Base-by-base conservation (phyloP, 2,113 vertebrate genomes). In the Corydoras sp. region DNA sequence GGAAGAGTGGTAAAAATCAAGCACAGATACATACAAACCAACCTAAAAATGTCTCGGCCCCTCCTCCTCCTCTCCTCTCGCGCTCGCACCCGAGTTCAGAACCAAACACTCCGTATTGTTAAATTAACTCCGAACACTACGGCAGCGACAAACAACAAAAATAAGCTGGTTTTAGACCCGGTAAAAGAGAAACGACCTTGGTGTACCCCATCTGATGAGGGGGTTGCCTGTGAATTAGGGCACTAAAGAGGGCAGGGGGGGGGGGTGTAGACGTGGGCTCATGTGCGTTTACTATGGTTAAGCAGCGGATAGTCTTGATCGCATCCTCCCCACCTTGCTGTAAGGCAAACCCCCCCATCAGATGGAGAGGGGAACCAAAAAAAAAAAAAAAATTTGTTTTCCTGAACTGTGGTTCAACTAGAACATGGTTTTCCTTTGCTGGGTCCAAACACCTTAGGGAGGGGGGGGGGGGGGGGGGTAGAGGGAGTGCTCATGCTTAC, bases 71-170 rank as follows among this genome's bases (percentile, higher is more conserved):
- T 64, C 60, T 58, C 62, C 64, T 71, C 83, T 83, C 85, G 12
- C 51, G 1, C 58, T 24, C 54, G 11, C 54, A 77, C 67, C 62
- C 77, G 87, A 88, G 69, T 49, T 60, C 74, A 73, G 68, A 77
- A 80, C 81, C 63, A 72, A 62, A 82, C 81, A 81, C 75, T 65
- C 86, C 87, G 84, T 94, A 92, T 89, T 79, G 93, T 94, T 96
- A 94, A 95, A 93, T 95, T 92, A 92, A 93, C 89, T 92, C 87
- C 89, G 92, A 93, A 94, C 92, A 95, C 92, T 92, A 92, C 90
- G 88, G 84, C 88, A 86, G 91, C 66, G 62, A 67, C 68, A 69
- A 68, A 75, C 29, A 88, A 75, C 5, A 60, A 68, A 64, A 63
- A 67, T 82, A 83, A 89, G 90, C 88, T 93, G 92, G 90, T 93